Evolutionary conservation across 2,888 invertebrate species (phyloP), one percentile per base, ranked within the genome.

Genomic region (Quadroppia sp.): DNA sequence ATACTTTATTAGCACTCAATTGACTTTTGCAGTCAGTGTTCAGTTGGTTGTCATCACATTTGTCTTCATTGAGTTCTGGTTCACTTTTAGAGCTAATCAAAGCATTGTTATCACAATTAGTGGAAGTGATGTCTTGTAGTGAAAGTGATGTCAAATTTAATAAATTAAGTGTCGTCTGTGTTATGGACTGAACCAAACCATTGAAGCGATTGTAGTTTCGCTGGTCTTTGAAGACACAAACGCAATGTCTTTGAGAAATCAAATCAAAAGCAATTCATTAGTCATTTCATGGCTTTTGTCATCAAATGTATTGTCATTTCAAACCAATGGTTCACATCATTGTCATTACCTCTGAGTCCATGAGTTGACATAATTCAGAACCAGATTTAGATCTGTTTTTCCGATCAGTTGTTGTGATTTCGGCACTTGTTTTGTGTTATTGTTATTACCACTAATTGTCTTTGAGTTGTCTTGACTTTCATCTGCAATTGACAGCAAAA

Each of bases 141-240:
- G 45, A 73, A 71, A 74, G 20, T 67, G 23, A 61, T 59, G 74
- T 87, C 80, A 87, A 86, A 83, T 91, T 90, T 71, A 94, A 85
- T 82, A 93, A 89, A 81, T 90, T 89, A 75, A 94, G 89, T 70
- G 91, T 89, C 79, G 92, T 86, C 80, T 89, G 89, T 76, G 94
- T 87, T 79, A 94, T 88, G 77, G 92, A 90, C 82, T 94, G 94
- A 50, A 93, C 90, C 79, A 95, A 86, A 80, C 90, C 86, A 83
- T 92, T 92, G 82, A 94, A 91, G 79, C 92, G 87, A 82, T 94
- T 94, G 84, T 92, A 90, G 83, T 94, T 94, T 83, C 93, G 93
- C 75, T 89, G 88, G 84, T 94, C 94, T 79, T 94, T 88, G 83
- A 92, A 94, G 83, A 93, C 91, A 84, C 95, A 95, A 89, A 94